phyloP scores from a whole-genome alignment of 1,140 invertebrate species.

The Chlorops oryzae region DNA sequence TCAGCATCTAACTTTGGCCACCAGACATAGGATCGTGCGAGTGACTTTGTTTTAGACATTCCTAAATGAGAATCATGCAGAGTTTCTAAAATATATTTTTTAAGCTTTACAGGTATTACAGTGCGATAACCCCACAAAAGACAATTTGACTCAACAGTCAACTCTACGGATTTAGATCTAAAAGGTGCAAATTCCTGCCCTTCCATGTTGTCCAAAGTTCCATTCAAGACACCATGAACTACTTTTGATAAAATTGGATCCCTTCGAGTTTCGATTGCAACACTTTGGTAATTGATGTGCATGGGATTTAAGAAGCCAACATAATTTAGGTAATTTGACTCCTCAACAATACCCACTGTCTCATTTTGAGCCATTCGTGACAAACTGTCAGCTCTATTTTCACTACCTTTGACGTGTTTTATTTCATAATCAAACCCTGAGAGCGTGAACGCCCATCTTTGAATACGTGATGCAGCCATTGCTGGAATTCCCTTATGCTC shows the following conservation, averaged over 20 bases:
- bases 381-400: conserved; percentile 2
- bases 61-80: conserved; percentile 5
- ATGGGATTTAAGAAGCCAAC: too few relatives aligned
- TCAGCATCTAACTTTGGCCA: conserved; percentile 2
- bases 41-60: conserved; percentile 4
- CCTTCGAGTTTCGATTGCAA: too few relatives aligned
- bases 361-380: conserved; percentile 2
- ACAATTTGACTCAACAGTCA: not conserved
- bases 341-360: not conserved
- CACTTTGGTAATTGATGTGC: not conserved
- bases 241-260: too few relatives aligned
- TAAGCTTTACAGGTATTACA: not conserved
- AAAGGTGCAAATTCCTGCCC: conserved; percentile 1
- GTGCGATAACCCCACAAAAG: not conserved
- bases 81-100: not conserved
- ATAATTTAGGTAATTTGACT: conserved; percentile 1
- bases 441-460: conserved; percentile 30
- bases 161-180: not conserved
- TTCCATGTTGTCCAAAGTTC: not conserved
- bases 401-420: conserved; percentile 7
- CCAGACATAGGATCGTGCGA: conserved; percentile 7
- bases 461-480: conserved; percentile 26
- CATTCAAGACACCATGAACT: not conserved
- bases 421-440: conserved; percentile 20
- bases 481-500: conserved; percentile 22